Evolutionary conservation across 2,888 invertebrate genomes (phyloP).

Genomic region (Rhagonycha fulva): DNA sequence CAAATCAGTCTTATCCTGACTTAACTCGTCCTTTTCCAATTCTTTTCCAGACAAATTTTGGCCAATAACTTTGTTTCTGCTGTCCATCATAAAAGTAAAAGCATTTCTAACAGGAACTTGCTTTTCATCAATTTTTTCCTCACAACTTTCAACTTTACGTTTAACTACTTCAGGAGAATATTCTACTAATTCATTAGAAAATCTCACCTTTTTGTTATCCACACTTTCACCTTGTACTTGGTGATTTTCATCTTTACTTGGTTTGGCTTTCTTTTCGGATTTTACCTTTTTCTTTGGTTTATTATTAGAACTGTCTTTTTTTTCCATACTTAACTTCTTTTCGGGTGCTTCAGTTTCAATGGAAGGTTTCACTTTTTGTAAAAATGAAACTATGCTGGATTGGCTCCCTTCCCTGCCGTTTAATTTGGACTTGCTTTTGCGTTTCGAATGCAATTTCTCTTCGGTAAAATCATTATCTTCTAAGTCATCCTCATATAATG

Average conservation of each 20-base stretch:
- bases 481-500: neutral
- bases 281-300: neutral
- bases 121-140: neutral
- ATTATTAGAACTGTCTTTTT: neutral
- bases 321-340: neutral
- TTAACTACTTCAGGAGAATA: neutral
- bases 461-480: neutral
- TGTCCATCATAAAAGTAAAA: slow-evolving; percentile 70
- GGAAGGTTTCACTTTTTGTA: neutral
- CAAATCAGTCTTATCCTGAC: slow-evolving; percentile 38
- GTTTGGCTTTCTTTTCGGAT: neutral
- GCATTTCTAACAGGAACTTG: slow-evolving; percentile 54
- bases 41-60: slow-evolving; percentile 67
- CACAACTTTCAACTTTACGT: neutral
- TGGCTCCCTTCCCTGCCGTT: neutral
- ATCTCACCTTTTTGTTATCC: neutral
- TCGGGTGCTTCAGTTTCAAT: neutral
- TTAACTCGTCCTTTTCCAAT: slow-evolving; percentile 45
- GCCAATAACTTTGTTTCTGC: slow-evolving; percentile 66
- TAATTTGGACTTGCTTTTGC: neutral
- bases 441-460: neutral
- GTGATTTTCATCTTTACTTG: neutral
- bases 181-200: neutral
- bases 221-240: neutral
- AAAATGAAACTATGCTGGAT: slow-evolving; percentile 11